Percentiles rank a stretch among this genome's conserved stretches.
phyloP scores from a whole-genome alignment of 1,140 invertebrate species.

The Himalopsyche phryganea region DNA sequence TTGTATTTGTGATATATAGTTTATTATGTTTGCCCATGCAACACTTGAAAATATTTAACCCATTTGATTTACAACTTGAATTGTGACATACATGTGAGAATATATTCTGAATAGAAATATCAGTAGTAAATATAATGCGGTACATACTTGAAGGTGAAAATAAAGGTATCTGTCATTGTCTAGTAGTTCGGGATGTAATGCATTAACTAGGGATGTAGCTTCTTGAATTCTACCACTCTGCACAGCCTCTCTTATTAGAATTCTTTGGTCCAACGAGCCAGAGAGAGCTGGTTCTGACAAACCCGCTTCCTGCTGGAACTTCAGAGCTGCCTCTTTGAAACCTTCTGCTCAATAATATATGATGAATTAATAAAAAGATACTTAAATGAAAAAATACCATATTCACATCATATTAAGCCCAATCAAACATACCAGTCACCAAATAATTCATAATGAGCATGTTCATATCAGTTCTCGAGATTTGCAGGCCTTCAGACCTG shows the following conservation, averaged over 20 bases:
- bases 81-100: too few relatives aligned
- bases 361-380: background rate
- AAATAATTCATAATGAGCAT: conserved; percentile 98
- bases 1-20: too few relatives aligned
- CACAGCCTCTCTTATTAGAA: conserved; percentile 91
- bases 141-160: conserved; percentile 84
- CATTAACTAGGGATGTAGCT: conserved; percentile 90
- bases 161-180: conserved; percentile 94
- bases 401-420: too few relatives aligned
- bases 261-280: conserved; percentile 87
- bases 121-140: too few relatives aligned
- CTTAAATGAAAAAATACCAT: background rate
- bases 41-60: too few relatives aligned
- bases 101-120: too few relatives aligned
- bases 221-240: conserved; percentile 90
- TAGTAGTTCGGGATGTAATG: conserved; percentile 89
- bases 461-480: conserved; percentile 90
- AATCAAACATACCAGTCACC: conserved; percentile 77
- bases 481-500: conserved; percentile 69
- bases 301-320: conserved; percentile 92
- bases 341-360: conserved; percentile 47
- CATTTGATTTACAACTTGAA: too few relatives aligned
- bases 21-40: too few relatives aligned
- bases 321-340: conserved; percentile 96
- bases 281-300: conserved; percentile 82